Percentiles rank a stretch among this genome's conserved stretches.
These are phyloP conservation scores for Drosophila affinis DNA, from an alignment of 2,888 invertebrate genomes.

Conservation along the genomic window DNA sequence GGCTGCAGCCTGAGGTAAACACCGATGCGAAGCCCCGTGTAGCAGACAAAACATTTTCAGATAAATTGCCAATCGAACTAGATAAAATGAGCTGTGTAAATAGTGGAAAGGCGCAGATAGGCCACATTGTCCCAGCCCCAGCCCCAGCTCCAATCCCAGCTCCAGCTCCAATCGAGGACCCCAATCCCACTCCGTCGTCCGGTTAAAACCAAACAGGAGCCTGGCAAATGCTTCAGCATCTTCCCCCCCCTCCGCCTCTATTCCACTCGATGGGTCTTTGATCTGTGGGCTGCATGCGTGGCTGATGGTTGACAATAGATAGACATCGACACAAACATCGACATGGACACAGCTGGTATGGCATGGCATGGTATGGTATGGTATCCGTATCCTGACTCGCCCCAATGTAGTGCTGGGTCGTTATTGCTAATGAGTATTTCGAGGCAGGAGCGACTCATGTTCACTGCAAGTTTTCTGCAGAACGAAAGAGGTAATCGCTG, in stretches of 20 bases:
- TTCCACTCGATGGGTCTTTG: conserved; percentile 45
- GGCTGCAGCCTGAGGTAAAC: conserved; percentile 10
- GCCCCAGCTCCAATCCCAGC: not conserved
- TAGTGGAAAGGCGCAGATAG: conserved; percentile 73
- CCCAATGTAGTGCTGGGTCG: conserved; percentile 50
- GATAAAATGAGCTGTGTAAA: conserved; percentile 77
- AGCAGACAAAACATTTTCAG: conserved; percentile 51
- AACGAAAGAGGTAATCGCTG: conserved; percentile 7
- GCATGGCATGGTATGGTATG: too few relatives aligned
- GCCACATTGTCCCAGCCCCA: conserved; percentile 28
- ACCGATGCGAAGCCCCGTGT: not conserved
- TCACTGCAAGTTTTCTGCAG: conserved; percentile 19
- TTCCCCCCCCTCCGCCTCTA: not conserved
- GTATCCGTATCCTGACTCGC: not conserved
- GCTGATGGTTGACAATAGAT: conserved; percentile 55
- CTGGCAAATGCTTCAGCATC: conserved; percentile 1
- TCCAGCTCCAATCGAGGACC: not conserved
- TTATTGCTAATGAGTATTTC: conserved; percentile 76
- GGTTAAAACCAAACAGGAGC: conserved; percentile 6
- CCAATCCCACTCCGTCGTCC: conserved; percentile 6
- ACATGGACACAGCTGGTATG: conserved; percentile 36
- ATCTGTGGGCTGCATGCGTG: conserved; percentile 58
- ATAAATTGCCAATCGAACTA: conserved; percentile 79
- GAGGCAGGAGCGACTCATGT: conserved; percentile 41
- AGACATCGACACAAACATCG: conserved; percentile 32